Percentiles rank a stretch among this genome's conserved stretches.
Conservation (phyloP, 35 echinoderm and acorn worm genomes). For the Anneissia japonica region DNA sequence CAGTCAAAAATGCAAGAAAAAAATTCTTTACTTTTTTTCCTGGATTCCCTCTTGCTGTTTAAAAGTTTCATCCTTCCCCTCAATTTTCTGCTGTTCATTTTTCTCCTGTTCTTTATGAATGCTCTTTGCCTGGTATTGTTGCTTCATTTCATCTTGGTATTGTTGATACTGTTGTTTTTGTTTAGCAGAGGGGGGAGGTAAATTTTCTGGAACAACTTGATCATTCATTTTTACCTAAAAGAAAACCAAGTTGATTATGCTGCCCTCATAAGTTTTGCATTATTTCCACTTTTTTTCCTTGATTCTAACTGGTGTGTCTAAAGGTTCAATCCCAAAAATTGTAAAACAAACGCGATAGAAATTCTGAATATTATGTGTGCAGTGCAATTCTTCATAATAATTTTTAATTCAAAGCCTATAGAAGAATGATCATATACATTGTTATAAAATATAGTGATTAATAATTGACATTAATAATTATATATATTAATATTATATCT, state of each 20-base stretch:
- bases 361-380: too few relatives aligned
- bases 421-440: too few relatives aligned
- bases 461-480: too few relatives aligned
- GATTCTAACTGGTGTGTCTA: constrained; percentile 24
- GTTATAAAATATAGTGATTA: too few relatives aligned
- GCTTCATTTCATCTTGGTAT: constrained; percentile 45
- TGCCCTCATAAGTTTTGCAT: constrained; percentile 16
- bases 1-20: not conserved
- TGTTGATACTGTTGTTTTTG: constrained; percentile 69
- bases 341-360: too few relatives aligned
- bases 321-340: too few relatives aligned
- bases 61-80: not conserved
- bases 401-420: too few relatives aligned
- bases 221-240: constrained; percentile 6
- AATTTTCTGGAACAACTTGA: constrained; percentile 50
- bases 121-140: constrained; percentile 17
- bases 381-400: too few relatives aligned
- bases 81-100: constrained; percentile 1
- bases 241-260: not conserved
- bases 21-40: not conserved
- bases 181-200: constrained; percentile 67
- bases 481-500: too few relatives aligned
- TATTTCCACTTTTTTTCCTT: constrained; percentile 7
- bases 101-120: not conserved
- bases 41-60: not conserved